phyloP scores from a whole-genome alignment of 2,797 vertebrate genomes.

The Gymnodraco acuticeps region DNA sequence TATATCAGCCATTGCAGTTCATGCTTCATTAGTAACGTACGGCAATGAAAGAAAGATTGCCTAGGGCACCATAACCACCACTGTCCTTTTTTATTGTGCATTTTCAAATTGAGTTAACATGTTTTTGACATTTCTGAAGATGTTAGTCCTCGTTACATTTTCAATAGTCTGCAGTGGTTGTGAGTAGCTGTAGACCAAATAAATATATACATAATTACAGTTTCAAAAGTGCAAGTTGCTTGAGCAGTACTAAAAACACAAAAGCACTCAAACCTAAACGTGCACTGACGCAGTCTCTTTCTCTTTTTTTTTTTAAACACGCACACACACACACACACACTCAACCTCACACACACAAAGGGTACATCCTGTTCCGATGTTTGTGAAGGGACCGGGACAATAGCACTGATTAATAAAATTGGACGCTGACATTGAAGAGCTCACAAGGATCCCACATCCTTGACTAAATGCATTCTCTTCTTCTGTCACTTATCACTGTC shows the following conservation, averaged over 20 bases:
- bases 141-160: not conserved
- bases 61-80: not conserved
- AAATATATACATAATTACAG: not conserved
- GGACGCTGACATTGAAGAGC: slow-evolving; percentile 25
- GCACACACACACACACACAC: not conserved
- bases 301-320: not conserved
- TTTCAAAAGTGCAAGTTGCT: slow-evolving; percentile 16
- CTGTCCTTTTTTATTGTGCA: slow-evolving; percentile 1
- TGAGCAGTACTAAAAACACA: slow-evolving; percentile 3
- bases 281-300: not conserved
- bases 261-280: not conserved
- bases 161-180: not conserved
- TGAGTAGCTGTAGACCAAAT: slow-evolving; percentile 14
- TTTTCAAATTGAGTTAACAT: slow-evolving; percentile 12
- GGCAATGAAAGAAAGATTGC: not conserved
- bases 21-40: not conserved
- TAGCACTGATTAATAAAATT: slow-evolving; percentile 64
- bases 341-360: not conserved
- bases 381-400: slow-evolving; percentile 39
- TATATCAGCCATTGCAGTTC: not conserved
- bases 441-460: slow-evolving; percentile 36
- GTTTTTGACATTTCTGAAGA: slow-evolving; percentile 7
- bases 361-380: slow-evolving; percentile 11
- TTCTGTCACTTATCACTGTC: slow-evolving; percentile 25
- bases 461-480: slow-evolving; percentile 41